These are phyloP conservation scores for Eleginops maclovinus DNA, from an alignment of 2,113 vertebrate genomes.

Conservation along the genomic window DNA sequence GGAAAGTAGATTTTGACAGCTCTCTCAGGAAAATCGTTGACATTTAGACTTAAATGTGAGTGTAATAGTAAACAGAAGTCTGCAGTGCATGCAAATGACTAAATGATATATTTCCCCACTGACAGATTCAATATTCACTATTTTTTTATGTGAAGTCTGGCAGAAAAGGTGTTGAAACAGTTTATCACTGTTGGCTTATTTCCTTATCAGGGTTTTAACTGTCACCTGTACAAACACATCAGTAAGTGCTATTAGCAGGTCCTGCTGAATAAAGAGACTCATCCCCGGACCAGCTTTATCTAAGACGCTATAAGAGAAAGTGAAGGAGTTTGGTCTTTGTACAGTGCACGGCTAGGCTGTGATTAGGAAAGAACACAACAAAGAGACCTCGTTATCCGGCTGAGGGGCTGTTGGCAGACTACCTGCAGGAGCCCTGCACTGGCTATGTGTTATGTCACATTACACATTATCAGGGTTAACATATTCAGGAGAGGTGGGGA, in stretches of 20 bases:
- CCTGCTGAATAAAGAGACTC: constrained; percentile 26
- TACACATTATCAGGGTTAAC: constrained; percentile 22
- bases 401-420: constrained; percentile 40
- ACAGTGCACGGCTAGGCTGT: constrained; percentile 4
- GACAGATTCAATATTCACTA: neutral
- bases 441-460: constrained; percentile 33
- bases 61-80: neutral
- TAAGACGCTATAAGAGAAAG: neutral
- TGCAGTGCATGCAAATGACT: neutral
- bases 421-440: constrained; percentile 18
- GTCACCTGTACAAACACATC: neutral
- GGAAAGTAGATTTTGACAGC: neutral
- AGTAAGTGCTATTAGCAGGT: constrained; percentile 14
- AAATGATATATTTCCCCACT: neutral
- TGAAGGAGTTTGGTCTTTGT: constrained; percentile 24
- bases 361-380: constrained; percentile 40
- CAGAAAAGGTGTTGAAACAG: neutral
- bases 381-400: constrained; percentile 51
- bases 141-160: neutral
- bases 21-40: neutral
- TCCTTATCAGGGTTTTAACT: neutral
- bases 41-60: neutral
- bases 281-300: constrained; percentile 5
- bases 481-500: constrained; percentile 26
- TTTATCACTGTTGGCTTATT: neutral